Evolutionary conservation across 2,888 invertebrate species (phyloP).

Genomic region (Pinctada fucata): DNA sequence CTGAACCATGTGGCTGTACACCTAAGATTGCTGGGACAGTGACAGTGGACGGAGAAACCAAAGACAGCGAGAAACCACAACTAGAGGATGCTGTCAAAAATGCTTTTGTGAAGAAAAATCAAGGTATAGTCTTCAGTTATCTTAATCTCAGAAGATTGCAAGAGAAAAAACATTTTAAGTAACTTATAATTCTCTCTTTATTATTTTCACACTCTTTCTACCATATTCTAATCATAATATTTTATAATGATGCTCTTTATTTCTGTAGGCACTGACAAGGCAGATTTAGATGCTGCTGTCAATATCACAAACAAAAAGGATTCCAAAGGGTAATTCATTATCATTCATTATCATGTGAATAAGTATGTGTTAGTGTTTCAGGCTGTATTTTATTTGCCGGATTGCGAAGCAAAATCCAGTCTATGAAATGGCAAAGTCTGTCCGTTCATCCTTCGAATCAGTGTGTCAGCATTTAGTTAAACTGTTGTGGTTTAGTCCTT

Average conservation of each 20-base stretch:
- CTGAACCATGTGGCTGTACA: conserved; percentile 51
- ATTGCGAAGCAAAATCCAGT: too few relatives aligned
- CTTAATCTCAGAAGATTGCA: not conserved
- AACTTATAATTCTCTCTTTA: not conserved
- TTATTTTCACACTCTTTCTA: too few relatives aligned
- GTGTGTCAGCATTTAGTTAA: too few relatives aligned
- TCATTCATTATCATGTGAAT: too few relatives aligned
- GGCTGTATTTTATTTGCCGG: not conserved
- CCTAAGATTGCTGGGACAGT: conserved; percentile 52
- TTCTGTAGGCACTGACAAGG: conserved; percentile 2
- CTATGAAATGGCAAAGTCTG: too few relatives aligned
- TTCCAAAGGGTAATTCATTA: conserved; percentile 21
- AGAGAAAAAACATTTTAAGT: not conserved
- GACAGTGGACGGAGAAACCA: conserved; percentile 48
- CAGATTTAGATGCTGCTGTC: conserved; percentile 11
- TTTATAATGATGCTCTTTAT: not conserved
- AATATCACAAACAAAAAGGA: conserved; percentile 15
- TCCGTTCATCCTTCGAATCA: too few relatives aligned
- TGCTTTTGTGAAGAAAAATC: conserved; percentile 51
- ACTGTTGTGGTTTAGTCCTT: too few relatives aligned
- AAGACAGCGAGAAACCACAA: conserved; percentile 42
- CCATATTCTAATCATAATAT: too few relatives aligned
- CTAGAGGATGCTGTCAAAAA: conserved; percentile 48
- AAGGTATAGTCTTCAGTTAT: conserved; percentile 30
- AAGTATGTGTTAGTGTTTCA: not conserved